phyloP scores from a whole-genome alignment of 2,888 invertebrate genomes.

The Elmis aenea region DNA sequence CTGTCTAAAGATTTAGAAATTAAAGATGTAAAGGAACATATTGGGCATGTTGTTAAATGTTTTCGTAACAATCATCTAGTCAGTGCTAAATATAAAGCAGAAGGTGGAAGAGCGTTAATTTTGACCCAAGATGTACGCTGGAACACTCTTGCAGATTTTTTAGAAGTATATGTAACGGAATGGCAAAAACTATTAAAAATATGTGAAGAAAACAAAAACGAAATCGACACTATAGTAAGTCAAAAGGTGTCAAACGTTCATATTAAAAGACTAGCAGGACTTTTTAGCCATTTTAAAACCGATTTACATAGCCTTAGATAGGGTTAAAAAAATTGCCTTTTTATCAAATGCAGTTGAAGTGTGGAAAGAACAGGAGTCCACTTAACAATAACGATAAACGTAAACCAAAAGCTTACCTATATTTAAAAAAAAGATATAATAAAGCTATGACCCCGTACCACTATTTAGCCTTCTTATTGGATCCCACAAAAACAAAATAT shows the following conservation, averaged over 20 bases:
- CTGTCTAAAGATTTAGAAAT: conserved; percentile 16
- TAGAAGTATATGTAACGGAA: conserved; percentile 8
- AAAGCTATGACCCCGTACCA: conserved; percentile 7
- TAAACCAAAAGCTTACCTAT: no score
- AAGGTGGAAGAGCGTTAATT: no score
- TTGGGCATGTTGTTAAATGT: no score
- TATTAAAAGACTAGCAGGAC: conserved; percentile 2
- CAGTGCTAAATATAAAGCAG: conserved; percentile 13
- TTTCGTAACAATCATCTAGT: conserved; percentile 14
- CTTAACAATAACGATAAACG: conserved; percentile 2
- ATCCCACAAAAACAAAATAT: conserved; percentile 7
- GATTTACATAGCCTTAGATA: conserved; percentile 4
- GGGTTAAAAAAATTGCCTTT: conserved; percentile 5
- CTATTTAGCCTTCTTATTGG: conserved; percentile 3
- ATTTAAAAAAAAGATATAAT: conserved; percentile 5
- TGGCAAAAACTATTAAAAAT: no score
- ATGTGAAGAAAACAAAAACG: no score
- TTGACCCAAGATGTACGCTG: conserved; percentile 17
- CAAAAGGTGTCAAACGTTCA: conserved; percentile 3
- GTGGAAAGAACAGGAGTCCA: conserved; percentile 4
- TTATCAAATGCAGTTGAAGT: conserved; percentile 5
- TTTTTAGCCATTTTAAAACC: conserved; percentile 8
- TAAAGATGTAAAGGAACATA: conserved; percentile 9
- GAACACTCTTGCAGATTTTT: conserved; percentile 13
- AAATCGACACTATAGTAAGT: background rate